Evolutionary conservation across 2,113 vertebrate species (phyloP).

Genomic region (Willisornis vidua): DNA sequence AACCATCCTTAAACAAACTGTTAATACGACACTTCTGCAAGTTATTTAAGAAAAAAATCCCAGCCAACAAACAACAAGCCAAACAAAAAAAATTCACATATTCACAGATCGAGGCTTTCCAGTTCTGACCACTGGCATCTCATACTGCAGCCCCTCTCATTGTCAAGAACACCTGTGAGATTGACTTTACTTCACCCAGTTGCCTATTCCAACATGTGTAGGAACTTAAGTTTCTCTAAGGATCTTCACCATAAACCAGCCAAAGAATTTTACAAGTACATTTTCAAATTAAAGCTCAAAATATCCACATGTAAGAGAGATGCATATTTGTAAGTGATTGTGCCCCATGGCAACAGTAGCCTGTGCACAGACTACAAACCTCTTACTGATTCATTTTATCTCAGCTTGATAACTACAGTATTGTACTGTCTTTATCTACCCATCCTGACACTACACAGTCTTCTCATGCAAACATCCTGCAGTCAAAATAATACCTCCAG

Average conservation of each 20-base stretch:
- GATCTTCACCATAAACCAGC: not conserved
- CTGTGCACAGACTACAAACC: not conserved
- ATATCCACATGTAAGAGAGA: not conserved
- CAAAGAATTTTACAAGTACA: not conserved
- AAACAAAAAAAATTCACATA: not conserved
- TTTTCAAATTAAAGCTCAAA: not conserved
- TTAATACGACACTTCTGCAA: not conserved
- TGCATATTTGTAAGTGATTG: not conserved
- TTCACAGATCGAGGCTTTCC: accelerated
- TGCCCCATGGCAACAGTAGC: not conserved
- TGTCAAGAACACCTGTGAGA: not conserved
- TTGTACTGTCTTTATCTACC: not conserved
- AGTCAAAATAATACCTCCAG: not conserved
- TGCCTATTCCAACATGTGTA: not conserved
- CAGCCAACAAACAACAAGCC: not conserved
- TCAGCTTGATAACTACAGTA: not conserved
- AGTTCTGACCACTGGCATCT: not conserved
- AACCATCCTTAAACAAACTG: not conserved
- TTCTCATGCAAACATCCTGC: not conserved
- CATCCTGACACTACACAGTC: not conserved
- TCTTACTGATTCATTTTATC: not conserved
- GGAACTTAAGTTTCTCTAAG: not conserved
- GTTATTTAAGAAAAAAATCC: not conserved
- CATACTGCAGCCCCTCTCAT: not conserved
- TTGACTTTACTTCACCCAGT: not conserved